Conservation (phyloP, 2,888 invertebrate genomes). For the Criorhina ranunculi region DNA sequence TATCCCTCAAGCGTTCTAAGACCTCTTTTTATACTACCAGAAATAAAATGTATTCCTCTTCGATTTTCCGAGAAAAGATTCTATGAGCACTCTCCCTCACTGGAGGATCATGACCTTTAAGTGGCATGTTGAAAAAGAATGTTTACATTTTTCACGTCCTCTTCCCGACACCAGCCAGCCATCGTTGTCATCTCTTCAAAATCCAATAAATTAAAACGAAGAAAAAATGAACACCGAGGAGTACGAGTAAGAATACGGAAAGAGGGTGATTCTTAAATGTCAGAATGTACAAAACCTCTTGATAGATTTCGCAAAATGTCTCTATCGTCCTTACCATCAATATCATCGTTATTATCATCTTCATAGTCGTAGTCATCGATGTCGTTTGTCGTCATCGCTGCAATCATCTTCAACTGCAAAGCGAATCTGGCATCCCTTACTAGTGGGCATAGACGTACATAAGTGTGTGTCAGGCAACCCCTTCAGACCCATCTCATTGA, state of each 20-base stretch:
- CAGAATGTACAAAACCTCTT: slow-evolving; percentile 56
- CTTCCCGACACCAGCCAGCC: neutral
- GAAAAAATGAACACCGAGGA: slow-evolving; percentile 1
- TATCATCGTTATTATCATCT: slow-evolving; percentile 19
- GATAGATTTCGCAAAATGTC: slow-evolving; percentile 60
- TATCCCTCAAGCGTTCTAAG: slow-evolving; percentile 7
- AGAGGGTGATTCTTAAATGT: slow-evolving; percentile 64
- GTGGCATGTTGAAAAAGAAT: slow-evolving; percentile 64
- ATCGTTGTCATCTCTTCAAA: slow-evolving; percentile 48
- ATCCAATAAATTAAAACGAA: slow-evolving; percentile 57
- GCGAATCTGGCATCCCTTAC: slow-evolving; percentile 42
- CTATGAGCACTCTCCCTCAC: slow-evolving; percentile 24
- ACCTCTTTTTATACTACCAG: neutral
- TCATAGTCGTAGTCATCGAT: slow-evolving; percentile 37
- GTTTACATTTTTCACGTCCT: slow-evolving; percentile 67
- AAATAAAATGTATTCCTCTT: slow-evolving; percentile 24
- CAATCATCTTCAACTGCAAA: slow-evolving; percentile 60
- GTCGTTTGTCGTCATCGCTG: slow-evolving; percentile 56
- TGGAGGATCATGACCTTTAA: slow-evolving; percentile 60
- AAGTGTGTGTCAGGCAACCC: slow-evolving; percentile 17
- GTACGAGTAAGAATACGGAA: slow-evolving; percentile 6
- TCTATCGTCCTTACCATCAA: slow-evolving; percentile 44
- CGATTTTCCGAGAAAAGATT: slow-evolving; percentile 29
- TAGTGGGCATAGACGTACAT: slow-evolving; percentile 20
- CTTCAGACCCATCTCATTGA: slow-evolving; percentile 15